Percentiles rank a stretch among this genome's conserved stretches.
These are phyloP conservation scores for Harpagus bidentatus DNA, from an alignment of 2,113 vertebrate species.

Conservation along the genomic window DNA sequence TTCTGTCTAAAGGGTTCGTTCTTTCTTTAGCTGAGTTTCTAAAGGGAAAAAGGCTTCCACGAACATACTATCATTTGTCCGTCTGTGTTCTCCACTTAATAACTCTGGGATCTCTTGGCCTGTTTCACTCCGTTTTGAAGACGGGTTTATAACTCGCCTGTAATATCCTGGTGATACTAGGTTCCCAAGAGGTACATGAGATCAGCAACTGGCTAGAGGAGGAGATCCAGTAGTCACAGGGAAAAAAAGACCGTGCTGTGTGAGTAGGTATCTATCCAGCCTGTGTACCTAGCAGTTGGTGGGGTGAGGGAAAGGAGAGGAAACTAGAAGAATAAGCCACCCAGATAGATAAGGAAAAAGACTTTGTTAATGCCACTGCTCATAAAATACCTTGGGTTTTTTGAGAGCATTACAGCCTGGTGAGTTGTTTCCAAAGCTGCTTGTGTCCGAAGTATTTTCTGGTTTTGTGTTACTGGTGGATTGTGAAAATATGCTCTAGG, in stretches of 20 bases:
- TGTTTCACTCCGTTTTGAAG: background rate
- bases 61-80: background rate
- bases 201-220: background rate
- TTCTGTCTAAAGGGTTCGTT: conserved; percentile 43
- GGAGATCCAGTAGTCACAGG: background rate
- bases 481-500: conserved; percentile 21
- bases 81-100: background rate
- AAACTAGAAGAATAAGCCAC: background rate
- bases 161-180: background rate
- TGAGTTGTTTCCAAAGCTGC: background rate
- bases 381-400: background rate
- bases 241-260: background rate
- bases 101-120: background rate
- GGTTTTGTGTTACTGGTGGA: background rate
- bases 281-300: rapidly evolving
- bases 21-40: background rate
- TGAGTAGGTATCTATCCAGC: background rate
- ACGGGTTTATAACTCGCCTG: background rate
- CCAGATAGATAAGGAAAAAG: background rate
- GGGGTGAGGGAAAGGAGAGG: background rate
- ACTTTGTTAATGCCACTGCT: background rate
- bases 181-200: background rate
- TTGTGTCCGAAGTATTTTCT: background rate
- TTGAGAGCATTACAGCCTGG: background rate
- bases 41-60: background rate